These are phyloP conservation scores for Orchestia grillus DNA, from an alignment of 1,140 invertebrate species.

Conservation along the genomic window DNA sequence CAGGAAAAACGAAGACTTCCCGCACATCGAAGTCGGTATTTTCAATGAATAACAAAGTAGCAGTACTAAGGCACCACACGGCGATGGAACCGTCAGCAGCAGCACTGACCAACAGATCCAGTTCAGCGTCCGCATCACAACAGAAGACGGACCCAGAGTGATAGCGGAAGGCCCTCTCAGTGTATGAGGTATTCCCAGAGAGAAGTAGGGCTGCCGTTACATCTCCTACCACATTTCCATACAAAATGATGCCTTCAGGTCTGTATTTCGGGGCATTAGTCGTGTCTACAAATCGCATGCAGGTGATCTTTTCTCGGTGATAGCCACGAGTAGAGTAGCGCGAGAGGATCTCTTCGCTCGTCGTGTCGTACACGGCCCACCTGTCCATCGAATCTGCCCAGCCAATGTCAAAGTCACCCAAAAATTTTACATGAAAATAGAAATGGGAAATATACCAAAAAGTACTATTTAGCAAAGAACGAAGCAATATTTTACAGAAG, in stretches of 20 bases:
- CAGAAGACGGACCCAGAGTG: neutral
- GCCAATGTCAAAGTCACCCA: neutral
- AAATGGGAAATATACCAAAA: neutral
- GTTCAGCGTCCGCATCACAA: neutral
- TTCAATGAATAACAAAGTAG: neutral
- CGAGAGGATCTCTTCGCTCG: neutral
- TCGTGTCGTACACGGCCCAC: neutral
- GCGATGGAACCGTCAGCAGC: neutral
- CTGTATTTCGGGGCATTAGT: neutral
- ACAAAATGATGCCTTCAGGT: neutral
- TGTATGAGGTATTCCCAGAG: neutral
- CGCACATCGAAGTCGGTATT: neutral
- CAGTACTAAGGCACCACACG: neutral
- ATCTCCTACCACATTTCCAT: neutral
- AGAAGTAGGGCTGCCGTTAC: neutral
- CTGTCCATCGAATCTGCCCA: neutral
- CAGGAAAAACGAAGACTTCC: neutral
- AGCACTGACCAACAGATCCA: constrained; percentile 14
- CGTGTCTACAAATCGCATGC: neutral
- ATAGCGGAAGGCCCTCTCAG: neutral
- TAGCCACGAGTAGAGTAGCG: neutral
- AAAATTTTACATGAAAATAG: neutral
- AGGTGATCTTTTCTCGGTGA: neutral
- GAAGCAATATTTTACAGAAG: too few species aligned
- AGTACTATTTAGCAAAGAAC: neutral